Conservation (phyloP, 2,888 invertebrate species). For the Catocala sponsa region DNA sequence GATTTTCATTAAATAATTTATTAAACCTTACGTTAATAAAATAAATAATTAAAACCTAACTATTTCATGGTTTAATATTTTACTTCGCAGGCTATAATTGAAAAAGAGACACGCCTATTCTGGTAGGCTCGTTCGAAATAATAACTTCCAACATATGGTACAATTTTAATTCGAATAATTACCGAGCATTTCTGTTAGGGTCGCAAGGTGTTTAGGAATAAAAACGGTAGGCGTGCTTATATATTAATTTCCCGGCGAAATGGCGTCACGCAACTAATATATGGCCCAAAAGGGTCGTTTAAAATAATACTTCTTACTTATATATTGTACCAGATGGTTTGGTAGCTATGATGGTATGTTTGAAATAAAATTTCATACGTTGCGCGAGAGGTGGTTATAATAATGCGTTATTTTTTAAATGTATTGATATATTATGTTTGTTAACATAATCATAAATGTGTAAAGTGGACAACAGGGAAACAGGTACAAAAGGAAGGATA, state of each 20-base stretch:
- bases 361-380: too few relatives aligned
- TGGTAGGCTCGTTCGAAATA: conserved; percentile 27
- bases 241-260: conserved; percentile 65
- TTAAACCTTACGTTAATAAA: too few relatives aligned
- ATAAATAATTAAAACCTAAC: too few relatives aligned
- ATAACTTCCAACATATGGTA: conserved; percentile 52
- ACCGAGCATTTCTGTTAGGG: conserved; percentile 55
- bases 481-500: too few relatives aligned
- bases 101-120: conserved; percentile 16
- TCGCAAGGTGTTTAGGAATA: conserved; percentile 52
- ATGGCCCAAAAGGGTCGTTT: conserved; percentile 9
- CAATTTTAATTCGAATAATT: conserved; percentile 54
- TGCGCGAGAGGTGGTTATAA: too few relatives aligned
- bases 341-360: not conserved
- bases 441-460: too few relatives aligned
- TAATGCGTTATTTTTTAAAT: too few relatives aligned
- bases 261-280: conserved; percentile 48
- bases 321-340: not conserved
- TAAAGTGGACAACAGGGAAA: too few relatives aligned
- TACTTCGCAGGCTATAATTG: conserved; percentile 7
- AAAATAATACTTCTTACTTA: not conserved
- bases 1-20: too few relatives aligned
- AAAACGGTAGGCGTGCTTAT: conserved; percentile 54
- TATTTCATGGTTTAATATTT: not conserved
- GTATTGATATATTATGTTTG: too few relatives aligned